Conservation (phyloP, 1,140 invertebrate species). For the Macrosteles quadrilineatus region DNA sequence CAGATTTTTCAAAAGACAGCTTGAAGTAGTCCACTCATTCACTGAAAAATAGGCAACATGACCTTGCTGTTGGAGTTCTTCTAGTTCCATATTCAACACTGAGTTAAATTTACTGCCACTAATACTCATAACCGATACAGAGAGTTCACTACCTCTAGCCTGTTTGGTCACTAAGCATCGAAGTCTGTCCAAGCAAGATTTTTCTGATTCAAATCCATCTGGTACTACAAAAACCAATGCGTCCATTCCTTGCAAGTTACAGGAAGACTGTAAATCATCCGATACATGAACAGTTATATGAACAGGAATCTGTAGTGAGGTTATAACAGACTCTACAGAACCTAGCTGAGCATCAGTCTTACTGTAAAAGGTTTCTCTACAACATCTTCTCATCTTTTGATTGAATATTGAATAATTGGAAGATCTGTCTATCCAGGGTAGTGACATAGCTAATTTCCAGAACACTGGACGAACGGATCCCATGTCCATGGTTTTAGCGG, state of each 20-base stretch:
- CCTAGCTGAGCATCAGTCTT: slow-evolving; percentile 6
- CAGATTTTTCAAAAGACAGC: neutral
- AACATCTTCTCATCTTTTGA: slow-evolving; percentile 33
- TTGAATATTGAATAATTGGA: neutral
- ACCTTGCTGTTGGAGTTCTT: neutral
- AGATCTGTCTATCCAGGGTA: slow-evolving; percentile 29
- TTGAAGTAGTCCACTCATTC: neutral
- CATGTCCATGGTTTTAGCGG: too few relatives aligned
- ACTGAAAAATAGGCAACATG: neutral
- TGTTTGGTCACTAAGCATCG: neutral
- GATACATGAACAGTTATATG: slow-evolving; percentile 25
- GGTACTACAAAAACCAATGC: slow-evolving; percentile 31
- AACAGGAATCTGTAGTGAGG: slow-evolving; percentile 22
- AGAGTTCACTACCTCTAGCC: slow-evolving; percentile 1
- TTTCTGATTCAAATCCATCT: slow-evolving; percentile 27
- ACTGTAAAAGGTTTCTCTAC: slow-evolving; percentile 28
- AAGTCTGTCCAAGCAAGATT: slow-evolving; percentile 22
- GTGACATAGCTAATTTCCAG: slow-evolving; percentile 33
- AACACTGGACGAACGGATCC: neutral
- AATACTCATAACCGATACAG: slow-evolving; percentile 29
- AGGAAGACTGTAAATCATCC: slow-evolving; percentile 13
- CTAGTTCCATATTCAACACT: neutral
- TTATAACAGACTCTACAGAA: neutral
- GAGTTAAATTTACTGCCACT: neutral
- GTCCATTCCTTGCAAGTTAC: slow-evolving; percentile 26